Percentiles rank a stretch among this genome's conserved stretches.
Evolutionary conservation across 2,888 invertebrate genomes (phyloP).

Genomic region (Chydorus sphaericus): DNA sequence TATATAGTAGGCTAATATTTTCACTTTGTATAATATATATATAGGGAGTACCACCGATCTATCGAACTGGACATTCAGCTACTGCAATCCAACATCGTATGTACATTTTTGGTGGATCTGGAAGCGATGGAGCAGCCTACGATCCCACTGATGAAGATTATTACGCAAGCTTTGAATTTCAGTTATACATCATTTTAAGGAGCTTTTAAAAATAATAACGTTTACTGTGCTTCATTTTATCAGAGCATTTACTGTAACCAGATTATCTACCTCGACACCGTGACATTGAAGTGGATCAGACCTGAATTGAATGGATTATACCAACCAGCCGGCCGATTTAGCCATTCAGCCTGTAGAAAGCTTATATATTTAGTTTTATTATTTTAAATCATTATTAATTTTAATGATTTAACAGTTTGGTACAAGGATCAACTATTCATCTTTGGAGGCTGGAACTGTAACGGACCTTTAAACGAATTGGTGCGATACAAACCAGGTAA

Average conservation of each 20-base stretch:
- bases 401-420: constrained; percentile 55
- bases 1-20: no score
- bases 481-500: constrained; percentile 45
- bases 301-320: constrained; percentile 44
- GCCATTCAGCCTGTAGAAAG: constrained; percentile 75
- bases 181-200: constrained; percentile 16
- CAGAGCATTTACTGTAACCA: constrained; percentile 64
- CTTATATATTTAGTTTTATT: not conserved
- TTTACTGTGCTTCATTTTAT: constrained; percentile 22
- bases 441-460: constrained; percentile 80
- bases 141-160: constrained; percentile 36
- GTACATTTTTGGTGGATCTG: constrained; percentile 82
- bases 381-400: constrained; percentile 13
- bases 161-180: no score
- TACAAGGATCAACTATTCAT: constrained; percentile 63
- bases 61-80: constrained; percentile 79
- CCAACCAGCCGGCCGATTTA: constrained; percentile 60
- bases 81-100: constrained; percentile 58
- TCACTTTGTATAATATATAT: constrained; percentile 18
- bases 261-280: constrained; percentile 51
- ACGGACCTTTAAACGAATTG: constrained; percentile 70
- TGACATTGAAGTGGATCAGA: constrained; percentile 49
- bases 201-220: not conserved
- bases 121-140: constrained; percentile 49
- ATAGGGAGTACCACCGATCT: constrained; percentile 49